Evolutionary conservation across 2,888 invertebrate genomes (phyloP), one percentile per base, ranked within the genome.

Genomic region (Napeogenes inachia): DNA sequence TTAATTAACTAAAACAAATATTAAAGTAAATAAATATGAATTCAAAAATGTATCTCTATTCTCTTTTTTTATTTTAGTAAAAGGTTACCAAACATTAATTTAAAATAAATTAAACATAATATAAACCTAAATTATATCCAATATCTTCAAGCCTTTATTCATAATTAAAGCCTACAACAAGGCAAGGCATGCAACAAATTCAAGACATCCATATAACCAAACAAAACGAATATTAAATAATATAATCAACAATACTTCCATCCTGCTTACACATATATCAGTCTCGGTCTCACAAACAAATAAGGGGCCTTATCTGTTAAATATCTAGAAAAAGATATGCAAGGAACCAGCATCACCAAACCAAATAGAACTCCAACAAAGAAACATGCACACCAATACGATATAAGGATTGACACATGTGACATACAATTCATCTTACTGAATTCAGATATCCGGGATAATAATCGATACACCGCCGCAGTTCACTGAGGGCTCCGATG

Each of bases 361-460:
- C 58, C 58, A 33, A 58, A 30, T 33, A 35, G 46, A 2, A 55
- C 21, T 3, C 55, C 62, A 33, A 58, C 38, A 35, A 59, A 13
- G 47, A 47, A 62, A 33, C 62, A 62, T 10, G 55, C 50, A 13
- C 57, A 58, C 61, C 57, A 62, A 13, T 47, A 62, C 4, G 42
- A 32, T 13, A 62, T 47, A 12, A 59, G 62, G 13, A 47, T 2
- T 38, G 38, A 13, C 0, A 59, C 1, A 59, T 59, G 30, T n/a
- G 54, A 50, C 10, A 38, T 30, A 54, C 57, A 55, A 21, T 38
- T 46, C 57, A 60, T 56, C 57, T 60, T 54, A 56, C 62, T 35
- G 10, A 13, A n/a, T 13, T n/a, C 21, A 6, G 47, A 47, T 13
- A 21, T 21, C 13, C 13, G n/a, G 13, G 13, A 5, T n/a, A 12